A percentile compares a stretch with the other conserved stretches of the same genome.
Conservation (phyloP, 2,888 invertebrate species). For the Ischnus inquisitorius region DNA sequence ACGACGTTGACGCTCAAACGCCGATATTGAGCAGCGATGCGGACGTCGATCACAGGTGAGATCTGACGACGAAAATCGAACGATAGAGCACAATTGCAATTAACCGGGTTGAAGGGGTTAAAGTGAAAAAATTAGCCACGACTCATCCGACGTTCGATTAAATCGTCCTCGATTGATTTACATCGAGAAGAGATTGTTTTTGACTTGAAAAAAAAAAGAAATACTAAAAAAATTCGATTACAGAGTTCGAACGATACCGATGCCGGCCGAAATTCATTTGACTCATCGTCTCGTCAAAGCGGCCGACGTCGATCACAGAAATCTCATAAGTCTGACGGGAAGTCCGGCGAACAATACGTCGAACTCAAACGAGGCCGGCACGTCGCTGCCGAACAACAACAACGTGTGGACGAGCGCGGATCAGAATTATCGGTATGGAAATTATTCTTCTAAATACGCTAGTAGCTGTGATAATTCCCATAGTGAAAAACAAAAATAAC, state of each 20-base stretch:
- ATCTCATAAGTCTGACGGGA: constrained; percentile 93
- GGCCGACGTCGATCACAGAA: constrained; percentile 93
- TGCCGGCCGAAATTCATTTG: constrained; percentile 80
- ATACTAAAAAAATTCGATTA: neutral
- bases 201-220: neutral
- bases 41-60: constrained; percentile 84
- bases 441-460: neutral
- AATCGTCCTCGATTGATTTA: too few species aligned
- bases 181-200: neutral
- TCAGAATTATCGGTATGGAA: constrained; percentile 83
- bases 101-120: too few species aligned
- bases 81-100: too few species aligned
- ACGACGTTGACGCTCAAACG: constrained; percentile 86
- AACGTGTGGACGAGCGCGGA: constrained; percentile 82
- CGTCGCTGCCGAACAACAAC: constrained; percentile 73
- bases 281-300: constrained; percentile 83
- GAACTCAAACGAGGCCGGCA: constrained; percentile 74
- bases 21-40: constrained; percentile 81
- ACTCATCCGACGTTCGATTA: neutral
- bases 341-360: constrained; percentile 86
- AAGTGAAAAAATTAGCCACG: too few species aligned
- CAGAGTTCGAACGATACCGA: constrained; percentile 82
- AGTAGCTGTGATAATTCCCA: too few species aligned
- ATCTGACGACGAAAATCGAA: neutral
- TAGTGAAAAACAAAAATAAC: too few species aligned